Evolutionary conservation across 2,797 vertebrate species (phyloP), one percentile per base, ranked within the genome.

Genomic region (Anas capensis): DNA sequence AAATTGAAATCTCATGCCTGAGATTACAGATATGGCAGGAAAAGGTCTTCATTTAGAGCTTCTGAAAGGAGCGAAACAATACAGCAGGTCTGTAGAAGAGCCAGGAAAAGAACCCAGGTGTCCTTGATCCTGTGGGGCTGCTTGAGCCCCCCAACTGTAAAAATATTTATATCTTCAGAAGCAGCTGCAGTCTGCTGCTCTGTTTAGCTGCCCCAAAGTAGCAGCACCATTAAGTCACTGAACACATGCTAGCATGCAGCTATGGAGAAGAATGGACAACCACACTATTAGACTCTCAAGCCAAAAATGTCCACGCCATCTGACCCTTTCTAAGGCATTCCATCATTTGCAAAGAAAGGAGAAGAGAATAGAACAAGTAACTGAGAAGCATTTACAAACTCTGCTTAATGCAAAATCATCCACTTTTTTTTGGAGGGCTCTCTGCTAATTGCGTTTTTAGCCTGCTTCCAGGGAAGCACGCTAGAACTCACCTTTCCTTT

Each of bases 101-200:
- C 77, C 65, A 81, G 82, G 80, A 95, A 93, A 71, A 94, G 92
- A 76, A 58, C 44, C 80, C 83, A 88, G 68, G 64, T 86, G 85
- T 92, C 61, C 78, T 86, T 70, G 90, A 53, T 70, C 38, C 36
- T 62, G 40, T 4, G 60, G 81, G 78, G 82, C 61, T 57, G 46
- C 58, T 81, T 61, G 85, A 94, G 85, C 81, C n/a, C 58, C 66
- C 61, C 0, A 11, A 40, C 89, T 86, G 26, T 78, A 91, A 69
- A 90, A 61, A 65, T 95, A 96, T 95, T 95, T 96, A 90, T 96
- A 95, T 83, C 33, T 70, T 75, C 88, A 92, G 90, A 89, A 95
- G 78, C 95, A 97, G 95, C 96, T 96, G 96, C 94, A 93, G 66
- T 38, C 91, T 90, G 88, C 64, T 96, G 88, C 93, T 84, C 78